Conservation (phyloP, 92 coral and sea anemone species). For the Porites evermanni region DNA sequence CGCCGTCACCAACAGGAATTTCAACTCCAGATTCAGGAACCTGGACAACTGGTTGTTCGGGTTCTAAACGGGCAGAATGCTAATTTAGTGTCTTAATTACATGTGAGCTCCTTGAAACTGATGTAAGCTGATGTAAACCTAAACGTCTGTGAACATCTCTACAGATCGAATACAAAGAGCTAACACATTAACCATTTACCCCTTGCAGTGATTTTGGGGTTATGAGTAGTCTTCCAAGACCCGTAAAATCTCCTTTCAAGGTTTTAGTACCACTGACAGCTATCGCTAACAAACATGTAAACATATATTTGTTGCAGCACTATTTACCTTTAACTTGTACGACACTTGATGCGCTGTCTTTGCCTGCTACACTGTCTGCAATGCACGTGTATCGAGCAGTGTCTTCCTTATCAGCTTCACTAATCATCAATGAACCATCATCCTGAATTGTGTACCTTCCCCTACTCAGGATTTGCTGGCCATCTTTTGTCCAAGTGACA, state of each 20-base stretch:
- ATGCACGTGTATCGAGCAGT: constrained; percentile 70
- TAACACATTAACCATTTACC: not conserved
- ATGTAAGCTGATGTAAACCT: not conserved
- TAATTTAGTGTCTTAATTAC: not conserved
- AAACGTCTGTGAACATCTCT: not conserved
- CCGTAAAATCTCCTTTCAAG: not conserved
- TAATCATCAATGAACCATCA: constrained; percentile 40
- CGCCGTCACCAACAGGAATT: constrained; percentile 46
- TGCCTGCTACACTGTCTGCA: constrained; percentile 55
- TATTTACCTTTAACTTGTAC: constrained; percentile 39
- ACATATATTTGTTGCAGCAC: not conserved
- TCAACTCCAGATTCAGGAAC: constrained; percentile 43
- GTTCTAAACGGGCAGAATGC: constrained; percentile 8
- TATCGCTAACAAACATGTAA: too few relatives aligned
- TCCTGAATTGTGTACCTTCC: constrained; percentile 25
- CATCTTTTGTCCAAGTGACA: constrained; percentile 72
- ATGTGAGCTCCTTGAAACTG: not conserved
- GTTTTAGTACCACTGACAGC: too few relatives aligned
- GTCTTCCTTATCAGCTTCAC: constrained; percentile 22
- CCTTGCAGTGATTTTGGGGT: not conserved
- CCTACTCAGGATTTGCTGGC: constrained; percentile 24
- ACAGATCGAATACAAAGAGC: not conserved
- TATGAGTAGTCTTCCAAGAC: not conserved
- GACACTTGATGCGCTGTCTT: constrained; percentile 29
- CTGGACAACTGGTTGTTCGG: constrained; percentile 45